phyloP scores from a whole-genome alignment of 2,113 vertebrate species.

The Ia io region DNA sequence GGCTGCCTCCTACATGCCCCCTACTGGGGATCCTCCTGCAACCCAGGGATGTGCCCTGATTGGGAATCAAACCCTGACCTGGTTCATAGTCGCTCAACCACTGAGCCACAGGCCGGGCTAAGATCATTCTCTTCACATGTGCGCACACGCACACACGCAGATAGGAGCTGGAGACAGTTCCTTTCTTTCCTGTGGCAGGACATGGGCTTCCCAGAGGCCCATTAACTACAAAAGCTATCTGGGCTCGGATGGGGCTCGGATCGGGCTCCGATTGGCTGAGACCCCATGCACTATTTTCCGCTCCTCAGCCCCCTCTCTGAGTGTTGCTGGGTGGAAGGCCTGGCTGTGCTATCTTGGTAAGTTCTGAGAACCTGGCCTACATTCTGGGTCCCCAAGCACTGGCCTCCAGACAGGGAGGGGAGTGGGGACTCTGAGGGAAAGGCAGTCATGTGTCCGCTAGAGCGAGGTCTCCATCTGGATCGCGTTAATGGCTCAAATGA shows the following conservation, averaged over 20 bases:
- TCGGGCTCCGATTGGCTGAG: background rate
- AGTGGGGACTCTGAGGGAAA: background rate
- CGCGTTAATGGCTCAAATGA: background rate
- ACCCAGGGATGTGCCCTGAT: no score
- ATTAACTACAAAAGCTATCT: background rate
- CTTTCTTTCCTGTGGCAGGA: background rate
- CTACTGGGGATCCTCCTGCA: no score
- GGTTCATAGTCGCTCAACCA: no score
- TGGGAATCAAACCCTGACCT: no score
- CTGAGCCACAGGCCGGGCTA: no score
- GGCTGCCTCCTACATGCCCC: no score
- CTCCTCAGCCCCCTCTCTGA: background rate
- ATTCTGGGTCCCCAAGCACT: constrained; percentile 63
- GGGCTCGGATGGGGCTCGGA: background rate
- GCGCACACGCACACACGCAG: no score
- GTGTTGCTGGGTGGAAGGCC: background rate
- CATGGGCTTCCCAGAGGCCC: background rate
- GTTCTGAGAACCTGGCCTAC: constrained; percentile 59
- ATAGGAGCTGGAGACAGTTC: background rate
- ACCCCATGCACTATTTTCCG: background rate
- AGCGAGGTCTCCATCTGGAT: background rate
- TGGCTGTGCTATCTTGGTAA: constrained; percentile 62
- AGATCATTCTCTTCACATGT: background rate
- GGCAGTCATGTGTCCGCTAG: background rate
- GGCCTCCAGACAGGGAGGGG: constrained; percentile 30